These are phyloP conservation scores for Torymus texanus DNA, from an alignment of 2,888 invertebrate species.

Conservation along the genomic window DNA sequence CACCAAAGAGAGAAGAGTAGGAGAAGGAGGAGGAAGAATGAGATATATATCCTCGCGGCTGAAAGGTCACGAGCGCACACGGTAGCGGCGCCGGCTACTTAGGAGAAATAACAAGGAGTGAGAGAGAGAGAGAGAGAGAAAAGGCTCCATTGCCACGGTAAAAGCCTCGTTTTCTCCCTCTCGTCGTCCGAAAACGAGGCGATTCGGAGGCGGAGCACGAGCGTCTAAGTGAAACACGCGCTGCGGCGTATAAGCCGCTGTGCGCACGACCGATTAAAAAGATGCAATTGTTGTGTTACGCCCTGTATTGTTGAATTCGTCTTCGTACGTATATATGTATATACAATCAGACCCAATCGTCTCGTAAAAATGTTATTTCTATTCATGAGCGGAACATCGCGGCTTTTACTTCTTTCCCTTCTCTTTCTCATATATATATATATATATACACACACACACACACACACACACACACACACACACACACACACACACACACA, in stretches of 20 bases:
- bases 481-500: too few species aligned
- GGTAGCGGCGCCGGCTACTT: too few species aligned
- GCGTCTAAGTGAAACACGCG: slow-evolving; percentile 29
- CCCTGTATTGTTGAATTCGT: too few species aligned
- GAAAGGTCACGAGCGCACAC: too few species aligned
- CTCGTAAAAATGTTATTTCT: slow-evolving; percentile 50
- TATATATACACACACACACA: too few species aligned
- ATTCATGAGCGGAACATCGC: slow-evolving; percentile 35
- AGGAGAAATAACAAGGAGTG: too few species aligned
- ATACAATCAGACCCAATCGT: not conserved
- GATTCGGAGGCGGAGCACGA: slow-evolving; percentile 33
- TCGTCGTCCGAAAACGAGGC: slow-evolving; percentile 43
- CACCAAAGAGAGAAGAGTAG: not conserved
- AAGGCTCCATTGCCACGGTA: not conserved
- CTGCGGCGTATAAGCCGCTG: too few species aligned
- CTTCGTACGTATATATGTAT: too few species aligned
- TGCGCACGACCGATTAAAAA: not conserved
- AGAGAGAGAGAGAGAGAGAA: too few species aligned
- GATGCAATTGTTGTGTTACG: not conserved
- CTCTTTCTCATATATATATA: not conserved
- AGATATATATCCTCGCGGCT: not conserved
- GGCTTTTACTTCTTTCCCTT: not conserved
- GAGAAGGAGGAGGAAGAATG: not conserved
- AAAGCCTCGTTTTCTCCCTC: not conserved
- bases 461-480: too few species aligned